phyloP scores from a whole-genome alignment of 2,888 invertebrate genomes.

The Diplolepis rosae region DNA sequence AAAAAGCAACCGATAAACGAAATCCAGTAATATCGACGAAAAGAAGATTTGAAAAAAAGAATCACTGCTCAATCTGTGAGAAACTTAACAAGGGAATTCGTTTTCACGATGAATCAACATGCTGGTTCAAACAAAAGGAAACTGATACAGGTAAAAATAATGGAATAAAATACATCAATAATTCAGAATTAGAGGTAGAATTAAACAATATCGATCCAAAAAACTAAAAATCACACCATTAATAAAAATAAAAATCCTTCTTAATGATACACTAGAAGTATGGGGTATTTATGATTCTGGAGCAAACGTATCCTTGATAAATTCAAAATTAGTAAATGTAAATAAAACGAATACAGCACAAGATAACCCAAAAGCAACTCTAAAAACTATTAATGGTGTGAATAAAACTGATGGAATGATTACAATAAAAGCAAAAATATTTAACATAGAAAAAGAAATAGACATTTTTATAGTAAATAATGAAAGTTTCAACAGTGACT shows the following conservation, averaged over 20 bases:
- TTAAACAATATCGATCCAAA: slow-evolving; percentile 38
- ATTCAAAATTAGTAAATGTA: slow-evolving; percentile 45
- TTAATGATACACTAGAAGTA: slow-evolving; percentile 42
- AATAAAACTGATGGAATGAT: slow-evolving; percentile 44
- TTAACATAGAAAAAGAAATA: no score
- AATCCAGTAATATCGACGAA: slow-evolving; percentile 33
- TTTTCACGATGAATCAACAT: slow-evolving; percentile 39
- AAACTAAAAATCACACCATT: slow-evolving; percentile 52
- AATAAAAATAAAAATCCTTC: slow-evolving; percentile 45
- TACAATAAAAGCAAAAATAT: slow-evolving; percentile 47
- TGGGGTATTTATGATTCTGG: slow-evolving; percentile 49
- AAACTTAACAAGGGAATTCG: slow-evolving; percentile 32
- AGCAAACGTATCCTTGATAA: no score
- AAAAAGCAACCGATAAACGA: slow-evolving; percentile 53
- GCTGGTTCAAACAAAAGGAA: slow-evolving; percentile 40
- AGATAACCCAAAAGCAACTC: no score
- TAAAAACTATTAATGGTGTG: slow-evolving; percentile 54
- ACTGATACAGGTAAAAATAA: no score
- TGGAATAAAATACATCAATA: slow-evolving; percentile 29
- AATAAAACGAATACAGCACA: slow-evolving; percentile 38
- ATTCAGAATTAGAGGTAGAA: slow-evolving; percentile 41
- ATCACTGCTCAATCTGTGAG: slow-evolving; percentile 15
- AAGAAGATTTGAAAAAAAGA: slow-evolving; percentile 14
- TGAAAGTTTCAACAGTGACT: no score
- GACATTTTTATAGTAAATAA: no score